Percentiles rank a stretch among this genome's conserved stretches.
phyloP scores from a whole-genome alignment of 2,797 vertebrate genomes.

The Emydoidea blandingii region DNA sequence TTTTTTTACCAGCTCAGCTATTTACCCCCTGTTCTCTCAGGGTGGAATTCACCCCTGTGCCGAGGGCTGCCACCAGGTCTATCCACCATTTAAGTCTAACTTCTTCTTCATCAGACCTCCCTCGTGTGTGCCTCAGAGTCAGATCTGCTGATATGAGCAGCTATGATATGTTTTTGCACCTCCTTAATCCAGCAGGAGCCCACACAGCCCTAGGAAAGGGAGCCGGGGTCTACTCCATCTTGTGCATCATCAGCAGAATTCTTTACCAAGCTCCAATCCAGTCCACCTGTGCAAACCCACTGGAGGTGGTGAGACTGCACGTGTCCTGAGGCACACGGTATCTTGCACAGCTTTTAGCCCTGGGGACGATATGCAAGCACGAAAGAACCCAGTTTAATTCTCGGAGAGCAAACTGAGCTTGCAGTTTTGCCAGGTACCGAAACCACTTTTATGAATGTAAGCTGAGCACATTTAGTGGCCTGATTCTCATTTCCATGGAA shows the following conservation, averaged over 20 bases:
- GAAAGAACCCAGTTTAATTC: too few relatives aligned
- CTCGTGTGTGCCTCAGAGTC: background rate
- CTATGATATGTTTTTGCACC: background rate
- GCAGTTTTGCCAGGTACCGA: too few relatives aligned
- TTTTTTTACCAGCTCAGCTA: background rate
- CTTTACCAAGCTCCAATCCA: background rate
- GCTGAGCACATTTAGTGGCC: too few relatives aligned
- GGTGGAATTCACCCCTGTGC: rapidly evolving
- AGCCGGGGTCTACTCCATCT: rapidly evolving
- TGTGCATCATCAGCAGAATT: background rate
- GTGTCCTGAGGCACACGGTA: background rate
- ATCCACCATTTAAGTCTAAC: background rate
- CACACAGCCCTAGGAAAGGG: background rate
- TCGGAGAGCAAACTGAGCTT: too few relatives aligned
- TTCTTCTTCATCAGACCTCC: background rate
- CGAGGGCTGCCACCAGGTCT: rapidly evolving
- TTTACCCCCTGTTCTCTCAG: background rate
- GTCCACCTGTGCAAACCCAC: background rate
- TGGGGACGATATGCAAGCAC: too few relatives aligned
- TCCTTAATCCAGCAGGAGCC: too few relatives aligned
- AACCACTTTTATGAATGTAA: too few relatives aligned
- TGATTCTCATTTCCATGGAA: too few relatives aligned
- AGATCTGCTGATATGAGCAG: background rate
- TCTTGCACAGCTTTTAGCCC: background rate
- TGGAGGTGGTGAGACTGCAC: background rate